Evolutionary conservation across 2,113 vertebrate species (phyloP), one percentile per base, ranked within the genome.

Genomic region (Apaloderma vittatum): DNA sequence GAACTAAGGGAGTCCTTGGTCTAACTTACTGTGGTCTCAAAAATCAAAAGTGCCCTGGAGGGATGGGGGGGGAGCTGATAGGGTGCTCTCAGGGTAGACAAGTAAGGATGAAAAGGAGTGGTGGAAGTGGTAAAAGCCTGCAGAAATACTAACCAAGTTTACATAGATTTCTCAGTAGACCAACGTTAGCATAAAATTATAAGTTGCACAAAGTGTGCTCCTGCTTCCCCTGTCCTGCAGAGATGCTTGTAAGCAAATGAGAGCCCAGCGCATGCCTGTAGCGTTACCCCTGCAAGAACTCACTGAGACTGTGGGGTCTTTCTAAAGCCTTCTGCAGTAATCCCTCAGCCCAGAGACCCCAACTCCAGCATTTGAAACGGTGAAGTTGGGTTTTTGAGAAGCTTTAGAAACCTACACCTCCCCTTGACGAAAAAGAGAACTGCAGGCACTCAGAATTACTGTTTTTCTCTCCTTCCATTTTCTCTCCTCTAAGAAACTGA

Each of bases 351-450:
- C 34, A 2, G 70, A 45, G 57, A 16, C 20, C 19, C 12, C 9
- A 77, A 27, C n/a, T 22, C 8, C 2, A 32, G 27, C 3, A 7
- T 19, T 18, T 1, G 15, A 58, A 14, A 17, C 45, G 27, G 34
- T 0, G 1, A 55, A n/a, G 61, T 48, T 76, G 15, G 46, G 16
- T 32, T 91, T 76, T 73, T 36, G 19, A 48, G 52, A 58, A 87
- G 88, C 62, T 63, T 88, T 88, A 32, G 62, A 68, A 88, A 78
- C 93, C 46, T 86, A 9, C 96, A 43, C 91, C 97, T 88, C 94
- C 94, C 71, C 17, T 0, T 80, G 95, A 77, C 61, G 74, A 55
- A 68, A 80, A 73, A 11, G 29, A 10, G 88, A 96, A 95, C 51
- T 97, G 94, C 91, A 94, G 81, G 74, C 65, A 32, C 59, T 71